Evolutionary conservation across 2,797 vertebrate species (phyloP), one percentile per base, ranked within the genome.

Genomic region (Myiotriccus ornatus): DNA sequence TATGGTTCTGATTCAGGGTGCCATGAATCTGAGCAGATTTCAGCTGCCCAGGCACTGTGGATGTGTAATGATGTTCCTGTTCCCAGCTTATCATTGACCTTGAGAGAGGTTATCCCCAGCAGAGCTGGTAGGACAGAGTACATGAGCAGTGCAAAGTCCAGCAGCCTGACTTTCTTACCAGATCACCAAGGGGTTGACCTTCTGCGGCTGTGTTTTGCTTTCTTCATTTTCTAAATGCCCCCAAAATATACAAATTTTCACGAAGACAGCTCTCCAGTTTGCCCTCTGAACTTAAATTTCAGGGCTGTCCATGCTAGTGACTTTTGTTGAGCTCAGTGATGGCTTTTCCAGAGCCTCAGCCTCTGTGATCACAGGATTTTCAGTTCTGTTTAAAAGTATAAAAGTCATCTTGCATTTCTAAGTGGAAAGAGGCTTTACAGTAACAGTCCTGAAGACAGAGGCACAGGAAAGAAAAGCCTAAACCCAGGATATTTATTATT

Each of bases 101-200:
- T 7, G 21, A 2, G 1, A 22, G 32, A 56, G 46, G 6, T 71
- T 75, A 34, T 68, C 12, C 43, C 32, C 28, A 24, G 32, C 4
- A 4, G 2, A 55, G 14, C 52, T 85, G 43, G 9, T 47, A 25
- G 49, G 56, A 46, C 39, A 32, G 34, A 64, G 46, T 34, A 27
- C 6, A 4, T 1, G 7, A 62, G 30, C 0, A 1, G 16, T 32
- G 43, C 56, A 10, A 56, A 70, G 24, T 67, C 56, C 35, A 57
- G 20, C 64, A n/a, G 60, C 27, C 22, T 49, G 71, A 18, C 9
- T 91, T 70, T 20, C 14, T 56, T 65, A 82, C 8, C 28, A 22
- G 7, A n/a, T 43, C 39, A 14, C n/a, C 0, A 0, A 7, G 5
- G 8, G 6, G 30, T 34, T 1, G 2, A 28, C 34, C 3, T 2